Percentiles rank a stretch among this genome's conserved stretches.
Evolutionary conservation across 2,888 invertebrate species (phyloP).

Genomic region (Nephrotoma flavescens): DNA sequence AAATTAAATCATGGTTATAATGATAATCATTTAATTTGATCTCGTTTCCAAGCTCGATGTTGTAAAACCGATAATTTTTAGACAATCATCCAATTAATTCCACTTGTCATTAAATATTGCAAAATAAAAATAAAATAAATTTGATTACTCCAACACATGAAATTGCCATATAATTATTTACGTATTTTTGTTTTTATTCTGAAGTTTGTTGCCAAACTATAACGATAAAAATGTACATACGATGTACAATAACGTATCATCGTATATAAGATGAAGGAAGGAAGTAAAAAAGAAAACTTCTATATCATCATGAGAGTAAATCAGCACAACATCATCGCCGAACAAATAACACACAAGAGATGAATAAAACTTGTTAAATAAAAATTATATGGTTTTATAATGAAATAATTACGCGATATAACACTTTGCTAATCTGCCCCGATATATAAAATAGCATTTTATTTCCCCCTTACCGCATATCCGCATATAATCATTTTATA

Average conservation of each 20-base stretch:
- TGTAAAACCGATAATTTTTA: not conserved
- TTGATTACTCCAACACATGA: not conserved
- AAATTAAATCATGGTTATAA: no score
- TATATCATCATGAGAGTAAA: not conserved
- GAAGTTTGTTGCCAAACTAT: not conserved
- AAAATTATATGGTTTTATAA: not conserved
- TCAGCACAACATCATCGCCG: not conserved
- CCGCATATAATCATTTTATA: not conserved
- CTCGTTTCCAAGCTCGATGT: no score
- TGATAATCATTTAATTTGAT: no score
- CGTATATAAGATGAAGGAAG: not conserved
- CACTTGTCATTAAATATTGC: not conserved
- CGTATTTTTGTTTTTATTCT: not conserved
- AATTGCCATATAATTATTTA: not conserved
- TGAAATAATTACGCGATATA: constrained; percentile 1
- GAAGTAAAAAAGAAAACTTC: not conserved
- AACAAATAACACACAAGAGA: not conserved
- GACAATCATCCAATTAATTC: not conserved
- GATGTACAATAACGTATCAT: not conserved
- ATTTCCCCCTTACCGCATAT: no score
- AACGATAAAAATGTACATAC: not conserved
- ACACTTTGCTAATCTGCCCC: not conserved
- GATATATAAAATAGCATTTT: not conserved
- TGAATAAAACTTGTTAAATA: not conserved
- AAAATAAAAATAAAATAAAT: not conserved